A percentile compares a stretch with the other conserved stretches of the same genome.
Evolutionary conservation across 2,797 vertebrate genomes (phyloP).

Genomic region (Borostomias antarcticus): DNA sequence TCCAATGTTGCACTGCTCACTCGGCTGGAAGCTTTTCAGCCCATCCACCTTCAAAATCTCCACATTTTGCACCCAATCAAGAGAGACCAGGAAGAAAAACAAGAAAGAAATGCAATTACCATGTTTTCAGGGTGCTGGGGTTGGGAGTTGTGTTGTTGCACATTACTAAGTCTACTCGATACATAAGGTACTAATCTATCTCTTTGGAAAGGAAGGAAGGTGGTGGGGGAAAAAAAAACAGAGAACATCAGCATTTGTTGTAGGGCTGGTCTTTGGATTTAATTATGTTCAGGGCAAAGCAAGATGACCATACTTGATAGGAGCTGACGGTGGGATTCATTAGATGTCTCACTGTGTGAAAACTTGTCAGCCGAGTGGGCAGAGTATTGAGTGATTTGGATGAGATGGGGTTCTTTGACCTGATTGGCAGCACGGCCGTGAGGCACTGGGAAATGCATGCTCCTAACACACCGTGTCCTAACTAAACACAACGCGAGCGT

Average conservation of each 20-base stretch:
- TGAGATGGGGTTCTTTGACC: slow-evolving; percentile 31
- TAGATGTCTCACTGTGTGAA: not conserved
- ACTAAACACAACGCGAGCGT: too few species aligned
- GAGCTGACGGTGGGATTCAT: slow-evolving; percentile 12
- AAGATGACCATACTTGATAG: slow-evolving; percentile 17
- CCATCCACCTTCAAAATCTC: too few species aligned
- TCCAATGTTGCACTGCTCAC: too few species aligned
- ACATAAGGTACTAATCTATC: not conserved
- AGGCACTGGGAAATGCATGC: too few species aligned
- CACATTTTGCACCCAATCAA: not conserved
- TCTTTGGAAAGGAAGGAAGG: not conserved
- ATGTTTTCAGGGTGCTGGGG: not conserved
- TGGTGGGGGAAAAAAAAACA: too few species aligned
- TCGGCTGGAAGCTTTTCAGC: too few species aligned
- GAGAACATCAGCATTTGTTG: not conserved
- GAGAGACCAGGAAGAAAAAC: not conserved
- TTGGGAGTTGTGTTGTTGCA: not conserved
- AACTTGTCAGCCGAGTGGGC: slow-evolving; percentile 9
- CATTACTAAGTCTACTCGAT: not conserved
- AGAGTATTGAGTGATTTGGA: slow-evolving; percentile 28
- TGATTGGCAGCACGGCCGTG: too few species aligned
- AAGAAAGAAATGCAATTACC: not conserved
- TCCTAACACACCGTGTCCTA: too few species aligned
- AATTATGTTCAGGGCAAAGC: slow-evolving; percentile 25
- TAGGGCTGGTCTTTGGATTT: slow-evolving; percentile 9